Evolutionary conservation across 2,113 vertebrate genomes (phyloP).

Genomic region (Ranitomeya variabilis): DNA sequence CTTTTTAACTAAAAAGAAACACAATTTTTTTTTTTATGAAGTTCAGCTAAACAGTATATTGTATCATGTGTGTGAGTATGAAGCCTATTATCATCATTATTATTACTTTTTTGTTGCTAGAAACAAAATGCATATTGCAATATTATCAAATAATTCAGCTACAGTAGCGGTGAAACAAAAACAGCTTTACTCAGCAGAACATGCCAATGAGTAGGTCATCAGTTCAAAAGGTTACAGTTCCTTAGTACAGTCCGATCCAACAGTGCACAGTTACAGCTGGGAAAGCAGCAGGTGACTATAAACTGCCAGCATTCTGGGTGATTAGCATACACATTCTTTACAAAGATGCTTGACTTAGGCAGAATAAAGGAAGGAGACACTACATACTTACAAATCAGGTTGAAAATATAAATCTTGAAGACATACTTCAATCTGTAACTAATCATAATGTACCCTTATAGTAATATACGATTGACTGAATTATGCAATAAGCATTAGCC

Average conservation of each 20-base stretch:
- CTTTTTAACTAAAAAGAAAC: too few species aligned
- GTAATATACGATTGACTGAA: not conserved
- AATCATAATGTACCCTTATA: not conserved
- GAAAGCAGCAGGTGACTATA: slow-evolving; percentile 24
- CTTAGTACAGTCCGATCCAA: slow-evolving; percentile 1
- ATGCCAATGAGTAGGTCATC: not conserved
- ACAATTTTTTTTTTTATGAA: too few species aligned
- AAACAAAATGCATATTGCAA: not conserved
- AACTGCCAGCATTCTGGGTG: slow-evolving; percentile 8
- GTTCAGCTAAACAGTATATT: too few species aligned
- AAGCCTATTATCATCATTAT: too few species aligned
- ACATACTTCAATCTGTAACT: not conserved
- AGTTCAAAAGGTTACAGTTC: slow-evolving; percentile 24
- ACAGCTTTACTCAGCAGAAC: slow-evolving; percentile 7
- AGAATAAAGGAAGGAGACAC: not conserved
- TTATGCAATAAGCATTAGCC: not conserved
- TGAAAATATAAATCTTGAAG: not conserved
- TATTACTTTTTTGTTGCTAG: not conserved
- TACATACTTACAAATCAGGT: not conserved
- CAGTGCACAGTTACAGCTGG: not conserved
- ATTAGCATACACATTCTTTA: not conserved
- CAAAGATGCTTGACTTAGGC: not conserved
- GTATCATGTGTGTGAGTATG: too few species aligned
- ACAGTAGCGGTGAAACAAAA: slow-evolving; percentile 10
- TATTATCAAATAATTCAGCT: not conserved